These are phyloP conservation scores for Zapus hudsonius DNA, from an alignment of 2,113 vertebrate genomes.

Conservation along the genomic window DNA sequence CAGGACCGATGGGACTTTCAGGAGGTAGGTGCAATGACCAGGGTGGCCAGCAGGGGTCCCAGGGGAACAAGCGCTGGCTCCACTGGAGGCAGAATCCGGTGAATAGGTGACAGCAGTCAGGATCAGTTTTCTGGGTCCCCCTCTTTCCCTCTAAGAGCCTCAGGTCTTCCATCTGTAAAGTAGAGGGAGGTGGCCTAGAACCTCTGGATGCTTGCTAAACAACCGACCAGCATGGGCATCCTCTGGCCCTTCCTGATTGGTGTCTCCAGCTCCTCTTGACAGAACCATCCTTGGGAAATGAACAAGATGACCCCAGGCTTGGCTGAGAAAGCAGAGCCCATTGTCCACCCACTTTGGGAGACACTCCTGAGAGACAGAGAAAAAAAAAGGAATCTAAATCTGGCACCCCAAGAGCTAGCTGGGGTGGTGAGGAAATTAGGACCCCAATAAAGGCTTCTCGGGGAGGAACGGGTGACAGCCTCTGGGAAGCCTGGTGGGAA, in stretches of 20 bases:
- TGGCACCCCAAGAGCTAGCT: background rate
- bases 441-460: background rate
- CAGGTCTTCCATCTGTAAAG: slow-evolving; percentile 23
- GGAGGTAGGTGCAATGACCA: slow-evolving; percentile 48
- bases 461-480: slow-evolving; percentile 12
- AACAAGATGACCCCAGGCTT: background rate
- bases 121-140: background rate
- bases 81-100: fast-evolving
- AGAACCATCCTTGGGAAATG: background rate
- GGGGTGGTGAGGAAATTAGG: background rate
- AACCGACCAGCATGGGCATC: background rate
- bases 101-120: background rate
- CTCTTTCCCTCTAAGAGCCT: background rate
- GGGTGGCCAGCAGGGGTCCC: slow-evolving; percentile 10
- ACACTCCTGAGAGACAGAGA: too few species aligned
- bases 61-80: fast-evolving
- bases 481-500: slow-evolving; percentile 81
- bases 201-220: background rate
- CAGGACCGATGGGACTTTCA: background rate
- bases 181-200: background rate
- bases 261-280: background rate
- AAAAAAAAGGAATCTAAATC: background rate
- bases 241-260: background rate
- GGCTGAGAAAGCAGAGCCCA: background rate
- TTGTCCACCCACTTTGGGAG: background rate